Conservation (phyloP, 2,888 invertebrate species). For the Parelbella ahira region DNA sequence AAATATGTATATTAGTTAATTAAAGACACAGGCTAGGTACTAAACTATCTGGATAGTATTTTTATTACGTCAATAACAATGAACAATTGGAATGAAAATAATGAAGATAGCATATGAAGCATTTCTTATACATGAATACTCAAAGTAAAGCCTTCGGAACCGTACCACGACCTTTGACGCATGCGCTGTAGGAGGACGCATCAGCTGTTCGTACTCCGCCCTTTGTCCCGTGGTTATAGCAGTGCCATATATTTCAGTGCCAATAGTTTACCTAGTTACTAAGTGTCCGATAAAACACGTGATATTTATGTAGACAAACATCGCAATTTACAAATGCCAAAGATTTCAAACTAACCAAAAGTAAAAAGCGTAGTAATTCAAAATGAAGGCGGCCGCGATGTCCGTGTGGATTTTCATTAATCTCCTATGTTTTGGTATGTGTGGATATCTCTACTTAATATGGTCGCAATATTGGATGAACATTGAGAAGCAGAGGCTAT, state of each 20-base stretch:
- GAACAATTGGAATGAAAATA: no score
- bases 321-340: constrained; percentile 10
- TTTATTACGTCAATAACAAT: no score
- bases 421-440: constrained; percentile 85
- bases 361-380: no score
- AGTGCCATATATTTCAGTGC: constrained; percentile 28
- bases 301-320: constrained; percentile 11
- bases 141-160: no score
- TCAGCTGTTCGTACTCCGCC: constrained; percentile 59
- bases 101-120: no score
- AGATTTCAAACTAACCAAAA: no score
- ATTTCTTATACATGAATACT: no score
- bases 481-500: constrained; percentile 76
- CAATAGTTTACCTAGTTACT: not conserved
- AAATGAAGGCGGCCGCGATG: constrained; percentile 83
- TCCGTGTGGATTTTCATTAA: constrained; percentile 87
- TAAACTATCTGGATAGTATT: no score
- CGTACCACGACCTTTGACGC: constrained; percentile 39
- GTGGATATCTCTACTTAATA: constrained; percentile 85
- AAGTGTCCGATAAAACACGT: constrained; percentile 7
- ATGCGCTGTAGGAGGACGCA: constrained; percentile 42
- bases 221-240: constrained; percentile 28
- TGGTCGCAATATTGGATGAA: constrained; percentile 88
- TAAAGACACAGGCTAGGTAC: no score
- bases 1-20: no score